phyloP scores from a whole-genome alignment of 2,113 vertebrate genomes.

The Propithecus coquereli region DNA sequence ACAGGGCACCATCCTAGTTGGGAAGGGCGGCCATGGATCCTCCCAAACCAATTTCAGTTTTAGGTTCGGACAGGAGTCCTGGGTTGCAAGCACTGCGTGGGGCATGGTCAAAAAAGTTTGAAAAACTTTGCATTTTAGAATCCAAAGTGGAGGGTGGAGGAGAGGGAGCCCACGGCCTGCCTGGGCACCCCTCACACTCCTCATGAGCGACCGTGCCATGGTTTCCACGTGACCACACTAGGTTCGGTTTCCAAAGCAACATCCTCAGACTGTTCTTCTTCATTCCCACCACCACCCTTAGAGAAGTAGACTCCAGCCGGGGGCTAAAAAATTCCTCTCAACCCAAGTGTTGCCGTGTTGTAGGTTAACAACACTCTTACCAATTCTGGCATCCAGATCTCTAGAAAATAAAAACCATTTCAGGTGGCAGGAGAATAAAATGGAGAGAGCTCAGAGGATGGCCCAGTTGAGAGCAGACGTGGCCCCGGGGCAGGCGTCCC shows the following conservation, averaged over 20 bases:
- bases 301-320: not conserved
- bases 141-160: no score
- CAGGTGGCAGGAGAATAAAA: not conserved
- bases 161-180: not conserved
- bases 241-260: not conserved
- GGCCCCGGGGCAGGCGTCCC: not conserved
- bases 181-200: not conserved
- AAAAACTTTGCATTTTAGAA: no score
- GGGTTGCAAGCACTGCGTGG: not conserved
- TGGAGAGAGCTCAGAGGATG: not conserved
- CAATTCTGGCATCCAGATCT: not conserved
- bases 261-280: not conserved
- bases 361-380: not conserved
- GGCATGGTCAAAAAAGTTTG: not conserved
- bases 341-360: not conserved
- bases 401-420: not conserved
- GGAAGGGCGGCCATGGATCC: not conserved
- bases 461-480: not conserved
- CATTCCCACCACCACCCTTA: not conserved
- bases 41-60: not conserved
- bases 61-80: not conserved
- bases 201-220: not conserved
- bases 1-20: not conserved
- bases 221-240: not conserved
- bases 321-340: not conserved